Conservation (phyloP, 1,140 invertebrate species). For the Drosophila quadrilineata region DNA sequence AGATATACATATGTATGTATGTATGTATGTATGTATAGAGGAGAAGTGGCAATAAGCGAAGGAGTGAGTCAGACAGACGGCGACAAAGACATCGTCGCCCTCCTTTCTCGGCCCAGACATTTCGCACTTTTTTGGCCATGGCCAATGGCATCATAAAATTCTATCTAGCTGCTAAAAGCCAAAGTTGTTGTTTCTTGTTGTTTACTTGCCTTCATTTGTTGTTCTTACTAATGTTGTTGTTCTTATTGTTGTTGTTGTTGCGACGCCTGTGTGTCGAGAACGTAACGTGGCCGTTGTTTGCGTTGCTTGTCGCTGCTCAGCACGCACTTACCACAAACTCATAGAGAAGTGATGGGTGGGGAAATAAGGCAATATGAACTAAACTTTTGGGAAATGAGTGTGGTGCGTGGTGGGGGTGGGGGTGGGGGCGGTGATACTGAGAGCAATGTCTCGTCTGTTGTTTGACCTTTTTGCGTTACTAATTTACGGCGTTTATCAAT, state of each 20-base stretch:
- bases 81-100: constrained; percentile 48
- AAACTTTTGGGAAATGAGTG: too few species aligned
- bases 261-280: constrained; percentile 27
- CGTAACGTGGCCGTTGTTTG: background rate
- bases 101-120: constrained; percentile 47
- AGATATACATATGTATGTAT: too few species aligned
- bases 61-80: constrained; percentile 48
- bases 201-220: too few species aligned
- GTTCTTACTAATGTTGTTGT: background rate
- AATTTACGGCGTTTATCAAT: constrained; percentile 56
- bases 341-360: background rate
- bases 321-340: constrained; percentile 39
- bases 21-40: too few species aligned
- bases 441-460: constrained; percentile 33
- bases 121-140: constrained; percentile 50
- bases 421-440: background rate
- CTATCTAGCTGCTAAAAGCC: constrained; percentile 36
- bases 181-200: constrained; percentile 29
- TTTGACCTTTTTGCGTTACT: constrained; percentile 66
- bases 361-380: background rate
- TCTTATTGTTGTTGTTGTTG: background rate
- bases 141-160: constrained; percentile 74
- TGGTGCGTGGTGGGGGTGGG: too few species aligned
- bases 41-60: background rate
- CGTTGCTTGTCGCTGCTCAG: constrained; percentile 31